Evolutionary conservation across 2,113 vertebrate genomes (phyloP), one percentile per base, ranked within the genome.

Genomic region (Copsychus sechellarum): DNA sequence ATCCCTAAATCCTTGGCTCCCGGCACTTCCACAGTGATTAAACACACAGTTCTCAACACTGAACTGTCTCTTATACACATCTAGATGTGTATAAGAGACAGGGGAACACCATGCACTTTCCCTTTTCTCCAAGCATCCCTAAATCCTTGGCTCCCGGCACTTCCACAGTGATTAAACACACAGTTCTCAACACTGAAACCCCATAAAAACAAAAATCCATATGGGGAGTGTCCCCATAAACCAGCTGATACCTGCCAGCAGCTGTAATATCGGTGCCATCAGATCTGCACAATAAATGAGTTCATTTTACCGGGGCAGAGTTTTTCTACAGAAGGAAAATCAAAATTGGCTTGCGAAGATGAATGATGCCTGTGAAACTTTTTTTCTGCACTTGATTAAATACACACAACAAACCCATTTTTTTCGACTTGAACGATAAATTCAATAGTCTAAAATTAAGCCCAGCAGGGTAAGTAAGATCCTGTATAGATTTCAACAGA

Each of bases 351-450:
- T 88, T 62, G 34, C 0, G 1, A 90, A 93, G 90, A 94, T 45
- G 65, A 96, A 96, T 0, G 21, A 94, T 84, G 94, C 53, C 86
- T 86, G 77, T 36, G 64, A 83, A 80, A 90, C 53, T 73, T 84
- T 92, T 94, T 84, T 94, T 38, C 82, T 81, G 76, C 72, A 69
- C 29, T 94, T 88, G 92, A 96, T 97, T 96, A 96, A 96, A 90
- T 71, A 79, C 79, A 74, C 40, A 81, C 45, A 86, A 73, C 70
- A 88, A 95, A 90, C 29, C 28, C 48, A 20, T 69, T 87, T 93
- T 72, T 71, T 43, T 17, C 71, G 81, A 78, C 87, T 90, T 69
- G 36, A 94, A 95, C 0, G 5, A 90, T 64, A 92, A 96, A 94
- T 58, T 80, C n/a, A 3, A 72, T 86, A 88, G 94, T 61, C 53